Evolutionary conservation across 2,888 invertebrate species (phyloP), one percentile per base, ranked within the genome.

Genomic region (Ethmia dodecea): DNA sequence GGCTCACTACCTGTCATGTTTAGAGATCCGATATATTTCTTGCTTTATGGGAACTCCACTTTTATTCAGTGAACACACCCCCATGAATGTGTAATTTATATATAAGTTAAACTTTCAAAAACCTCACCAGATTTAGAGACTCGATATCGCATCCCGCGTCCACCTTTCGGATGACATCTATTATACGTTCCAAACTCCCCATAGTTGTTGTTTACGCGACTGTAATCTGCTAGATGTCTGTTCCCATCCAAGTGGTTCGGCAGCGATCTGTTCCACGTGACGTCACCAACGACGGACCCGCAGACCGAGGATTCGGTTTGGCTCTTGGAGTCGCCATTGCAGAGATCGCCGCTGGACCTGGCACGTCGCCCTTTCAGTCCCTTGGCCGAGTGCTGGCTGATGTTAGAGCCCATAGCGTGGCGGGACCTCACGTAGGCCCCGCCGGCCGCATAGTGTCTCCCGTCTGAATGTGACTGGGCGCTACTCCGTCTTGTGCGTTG

Each of bases 351-450:
- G 52, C 92, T 92, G 43, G 92, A 93, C 51, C 92, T 90, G 22
- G 92, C 92, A 46, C 93, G 81, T 42, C 93, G 88, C 42, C 92
- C 92, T 38, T 90, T 90, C 31, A 92, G 88, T 51, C 92, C 90
- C 61, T 93, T 92, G 55, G 90, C 89, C 60, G 90, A 91, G 72
- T 92, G 92, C 46, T 93, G 90, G 86, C 93, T 92, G 64, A 93
- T 90, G 88, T 93, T 93, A 42, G 93, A 92, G 69, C 93, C 93
- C 93, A 93, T 93, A 59, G 75, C 88, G 62, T 63, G 80, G 80
- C 78, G 80, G 78, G 75, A 78, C 78, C 80, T 80, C 67, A 83
- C 43, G 63, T 56, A 68, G 80, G 83, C 64, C 79, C 83, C 83
- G 79, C 80, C 80, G 58, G 55, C 71, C 60, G 52, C 78, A 76